phyloP scores from a whole-genome alignment of 1,140 invertebrate genomes.

The Zaprionus davidi region DNA sequence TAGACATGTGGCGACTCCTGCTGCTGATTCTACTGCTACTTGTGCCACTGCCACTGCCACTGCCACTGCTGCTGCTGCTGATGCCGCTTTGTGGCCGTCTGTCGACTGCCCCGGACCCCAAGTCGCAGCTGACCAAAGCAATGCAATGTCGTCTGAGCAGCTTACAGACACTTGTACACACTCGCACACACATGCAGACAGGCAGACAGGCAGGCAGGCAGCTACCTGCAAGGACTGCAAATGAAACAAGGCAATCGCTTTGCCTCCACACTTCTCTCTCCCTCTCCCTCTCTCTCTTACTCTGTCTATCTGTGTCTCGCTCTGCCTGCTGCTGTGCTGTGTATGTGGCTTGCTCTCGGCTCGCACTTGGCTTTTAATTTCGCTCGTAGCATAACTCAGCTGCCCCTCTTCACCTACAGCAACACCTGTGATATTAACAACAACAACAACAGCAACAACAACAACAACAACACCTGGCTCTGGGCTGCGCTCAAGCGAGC shows the following conservation, averaged over 20 bases:
- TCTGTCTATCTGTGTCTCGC: too few relatives aligned
- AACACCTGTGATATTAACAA: background rate
- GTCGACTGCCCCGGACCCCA: background rate
- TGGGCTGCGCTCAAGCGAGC: background rate
- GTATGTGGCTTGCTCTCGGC: background rate
- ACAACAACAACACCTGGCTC: background rate
- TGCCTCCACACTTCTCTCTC: background rate
- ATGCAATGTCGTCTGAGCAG: conserved; percentile 3
- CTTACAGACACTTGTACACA: conserved; percentile 1
- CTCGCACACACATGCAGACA: background rate
- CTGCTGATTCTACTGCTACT: background rate
- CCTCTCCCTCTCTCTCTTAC: background rate
- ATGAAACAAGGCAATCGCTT: conserved; percentile 2
- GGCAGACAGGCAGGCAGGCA: background rate
- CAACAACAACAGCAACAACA: too few relatives aligned
- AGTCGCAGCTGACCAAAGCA: background rate
- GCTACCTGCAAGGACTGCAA: conserved; percentile 2
- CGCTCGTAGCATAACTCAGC: conserved; percentile 1
- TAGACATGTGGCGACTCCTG: conserved; percentile 4
- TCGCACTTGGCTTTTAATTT: conserved; percentile 5
- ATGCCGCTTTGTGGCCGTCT: background rate
- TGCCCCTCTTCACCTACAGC: background rate
- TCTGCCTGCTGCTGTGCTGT: background rate
- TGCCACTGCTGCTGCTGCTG: background rate
- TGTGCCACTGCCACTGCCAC: too few relatives aligned